Conservation (phyloP, 1,140 invertebrate species). For the Nasonia giraulti region DNA sequence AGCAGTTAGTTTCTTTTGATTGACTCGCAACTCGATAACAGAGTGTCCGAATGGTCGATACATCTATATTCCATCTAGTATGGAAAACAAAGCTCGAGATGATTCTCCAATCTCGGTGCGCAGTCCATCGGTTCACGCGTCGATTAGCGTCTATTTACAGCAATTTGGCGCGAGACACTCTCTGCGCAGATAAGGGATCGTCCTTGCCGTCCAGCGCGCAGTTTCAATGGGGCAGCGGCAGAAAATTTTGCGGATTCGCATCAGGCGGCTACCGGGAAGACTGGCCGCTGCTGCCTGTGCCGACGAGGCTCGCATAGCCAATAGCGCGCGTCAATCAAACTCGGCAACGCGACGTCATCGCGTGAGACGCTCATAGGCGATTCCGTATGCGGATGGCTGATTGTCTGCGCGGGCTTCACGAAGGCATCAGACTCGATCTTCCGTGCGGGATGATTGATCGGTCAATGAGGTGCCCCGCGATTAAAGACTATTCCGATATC, state of each 20-base stretch:
- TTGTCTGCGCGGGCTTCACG: conserved; percentile 51
- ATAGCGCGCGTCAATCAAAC: conserved; percentile 52
- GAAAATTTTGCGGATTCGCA: conserved; percentile 66
- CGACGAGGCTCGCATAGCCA: conserved; percentile 66
- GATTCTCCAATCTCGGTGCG: conserved; percentile 14
- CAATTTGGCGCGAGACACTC: conserved; percentile 63
- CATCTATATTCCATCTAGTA: not conserved
- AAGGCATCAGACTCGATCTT: conserved; percentile 63
- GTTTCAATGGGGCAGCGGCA: conserved; percentile 57
- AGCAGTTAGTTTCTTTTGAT: not conserved
- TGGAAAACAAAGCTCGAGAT: not conserved
- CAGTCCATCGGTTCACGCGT: conserved; percentile 52
- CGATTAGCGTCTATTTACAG: conserved; percentile 71
- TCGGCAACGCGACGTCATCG: not conserved
- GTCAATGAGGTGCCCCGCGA: not conserved
- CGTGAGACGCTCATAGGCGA: not conserved
- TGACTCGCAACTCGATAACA: not conserved
- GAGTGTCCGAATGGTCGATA: not conserved
- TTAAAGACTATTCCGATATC: not conserved
- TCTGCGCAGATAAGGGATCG: conserved; percentile 68
- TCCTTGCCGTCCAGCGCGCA: conserved; percentile 68
- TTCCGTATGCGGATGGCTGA: conserved; percentile 2
- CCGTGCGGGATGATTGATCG: conserved; percentile 49
- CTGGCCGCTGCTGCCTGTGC: conserved; percentile 34
- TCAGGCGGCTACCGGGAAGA: conserved; percentile 72